phyloP scores from a whole-genome alignment of 2,113 vertebrate genomes.

The Pangasianodon hypophthalmus region DNA sequence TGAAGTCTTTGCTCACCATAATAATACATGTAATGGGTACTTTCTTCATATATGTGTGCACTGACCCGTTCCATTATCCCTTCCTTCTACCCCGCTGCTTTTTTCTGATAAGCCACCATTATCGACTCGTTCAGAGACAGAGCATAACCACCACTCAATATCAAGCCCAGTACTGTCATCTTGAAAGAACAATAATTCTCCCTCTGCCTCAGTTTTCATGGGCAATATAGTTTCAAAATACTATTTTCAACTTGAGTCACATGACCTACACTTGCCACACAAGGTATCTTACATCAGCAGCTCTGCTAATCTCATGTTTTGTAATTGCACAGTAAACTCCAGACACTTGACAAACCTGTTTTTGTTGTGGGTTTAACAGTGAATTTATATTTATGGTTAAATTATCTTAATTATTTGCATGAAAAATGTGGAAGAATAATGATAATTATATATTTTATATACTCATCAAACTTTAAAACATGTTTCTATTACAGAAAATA shows the following conservation, averaged over 20 bases:
- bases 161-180: conserved; percentile 35
- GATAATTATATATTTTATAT: background rate
- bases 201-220: conserved; percentile 8
- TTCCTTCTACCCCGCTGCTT: conserved; percentile 40
- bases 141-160: conserved; percentile 62
- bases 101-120: conserved; percentile 67
- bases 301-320: background rate
- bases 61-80: conserved; percentile 29
- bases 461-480: too few species aligned
- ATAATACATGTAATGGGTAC: conserved; percentile 67
- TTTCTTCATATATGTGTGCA: conserved; percentile 62
- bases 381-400: background rate
- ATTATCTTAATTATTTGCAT: background rate
- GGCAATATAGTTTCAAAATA: conserved; percentile 22
- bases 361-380: background rate
- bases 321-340: background rate
- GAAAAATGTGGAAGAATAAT: background rate
- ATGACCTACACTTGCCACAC: conserved; percentile 11
- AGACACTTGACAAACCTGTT: conserved; percentile 5
- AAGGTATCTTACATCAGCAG: background rate
- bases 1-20: conserved; percentile 63
- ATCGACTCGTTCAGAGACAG: conserved; percentile 65
- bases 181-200: conserved; percentile 35
- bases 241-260: background rate
- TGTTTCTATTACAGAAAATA: background rate